Percentiles rank a stretch among this genome's conserved stretches.
These are phyloP conservation scores for Allophyes oxyacanthae DNA, from an alignment of 2,888 invertebrate species.

Conservation along the genomic window DNA sequence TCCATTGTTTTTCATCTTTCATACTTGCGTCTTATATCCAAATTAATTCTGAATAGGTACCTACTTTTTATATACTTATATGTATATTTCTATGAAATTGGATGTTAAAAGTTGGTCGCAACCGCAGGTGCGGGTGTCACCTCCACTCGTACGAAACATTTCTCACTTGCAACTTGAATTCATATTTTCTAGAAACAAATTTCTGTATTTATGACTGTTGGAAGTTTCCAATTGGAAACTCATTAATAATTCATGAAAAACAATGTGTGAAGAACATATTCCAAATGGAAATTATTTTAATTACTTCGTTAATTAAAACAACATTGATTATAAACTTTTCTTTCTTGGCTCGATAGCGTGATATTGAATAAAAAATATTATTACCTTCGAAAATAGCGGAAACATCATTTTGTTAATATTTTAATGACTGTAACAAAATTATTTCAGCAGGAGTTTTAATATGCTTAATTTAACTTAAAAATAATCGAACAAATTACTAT, in stretches of 20 bases:
- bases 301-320: constrained; percentile 8
- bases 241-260: constrained; percentile 29
- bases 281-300: constrained; percentile 5
- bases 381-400: constrained; percentile 1
- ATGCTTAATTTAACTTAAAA: no score
- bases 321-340: background rate
- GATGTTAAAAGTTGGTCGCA: constrained; percentile 70
- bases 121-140: constrained; percentile 78
- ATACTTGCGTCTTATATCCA: constrained; percentile 6
- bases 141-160: constrained; percentile 77
- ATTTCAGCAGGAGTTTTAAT: no score
- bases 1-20: constrained; percentile 9
- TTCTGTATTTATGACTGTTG: constrained; percentile 71
- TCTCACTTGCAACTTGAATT: constrained; percentile 79
- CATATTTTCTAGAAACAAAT: constrained; percentile 75
- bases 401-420: constrained; percentile 24
- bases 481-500: no score
- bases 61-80: constrained; percentile 29
- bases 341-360: background rate
- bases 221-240: constrained; percentile 59
- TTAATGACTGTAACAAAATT: constrained; percentile 11
- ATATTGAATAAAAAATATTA: constrained; percentile 10
- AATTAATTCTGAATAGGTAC: constrained; percentile 36
- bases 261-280: constrained; percentile 2
- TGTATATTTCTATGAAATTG: constrained; percentile 59